A percentile compares a stretch with the other conserved stretches of the same genome.
These are phyloP conservation scores for Australoheros scitulus DNA, from an alignment of 2,113 vertebrate species.

Conservation along the genomic window DNA sequence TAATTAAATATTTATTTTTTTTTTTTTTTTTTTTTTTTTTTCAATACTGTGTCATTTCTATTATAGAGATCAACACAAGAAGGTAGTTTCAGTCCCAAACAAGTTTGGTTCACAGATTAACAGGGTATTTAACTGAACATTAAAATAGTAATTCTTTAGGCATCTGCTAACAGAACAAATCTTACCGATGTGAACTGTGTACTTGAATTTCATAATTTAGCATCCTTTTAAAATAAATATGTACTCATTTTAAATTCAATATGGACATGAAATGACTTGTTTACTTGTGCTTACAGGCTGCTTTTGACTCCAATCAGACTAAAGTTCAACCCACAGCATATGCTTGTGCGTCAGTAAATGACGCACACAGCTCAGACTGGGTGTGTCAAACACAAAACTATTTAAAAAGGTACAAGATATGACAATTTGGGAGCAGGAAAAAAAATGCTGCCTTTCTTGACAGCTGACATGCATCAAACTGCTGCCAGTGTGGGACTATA, in stretches of 20 bases:
- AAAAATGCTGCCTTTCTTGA: background rate
- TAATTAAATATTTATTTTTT: too few species aligned
- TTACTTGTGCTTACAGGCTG: background rate
- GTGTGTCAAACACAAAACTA: background rate
- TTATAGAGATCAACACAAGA: background rate
- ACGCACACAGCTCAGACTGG: slow-evolving; percentile 8
- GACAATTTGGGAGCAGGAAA: background rate
- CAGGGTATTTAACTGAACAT: background rate
- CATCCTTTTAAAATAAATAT: background rate
- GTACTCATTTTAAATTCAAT: background rate
- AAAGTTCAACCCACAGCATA: background rate
- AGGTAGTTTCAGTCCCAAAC: background rate
- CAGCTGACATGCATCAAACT: background rate
- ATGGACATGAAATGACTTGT: background rate
- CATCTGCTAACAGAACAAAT: background rate
- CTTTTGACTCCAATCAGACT: background rate
- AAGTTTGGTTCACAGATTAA: background rate
- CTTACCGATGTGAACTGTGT: background rate
- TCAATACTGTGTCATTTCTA: background rate
- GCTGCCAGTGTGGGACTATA: background rate
- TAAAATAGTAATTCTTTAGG: background rate
- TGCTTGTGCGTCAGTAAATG: background rate
- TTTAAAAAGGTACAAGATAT: background rate
- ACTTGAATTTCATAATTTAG: background rate
- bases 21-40: too few species aligned